Percentiles rank a stretch among this genome's conserved stretches.
Evolutionary conservation across 2,113 vertebrate genomes (phyloP).

Genomic region (Eulemur macaco): DNA sequence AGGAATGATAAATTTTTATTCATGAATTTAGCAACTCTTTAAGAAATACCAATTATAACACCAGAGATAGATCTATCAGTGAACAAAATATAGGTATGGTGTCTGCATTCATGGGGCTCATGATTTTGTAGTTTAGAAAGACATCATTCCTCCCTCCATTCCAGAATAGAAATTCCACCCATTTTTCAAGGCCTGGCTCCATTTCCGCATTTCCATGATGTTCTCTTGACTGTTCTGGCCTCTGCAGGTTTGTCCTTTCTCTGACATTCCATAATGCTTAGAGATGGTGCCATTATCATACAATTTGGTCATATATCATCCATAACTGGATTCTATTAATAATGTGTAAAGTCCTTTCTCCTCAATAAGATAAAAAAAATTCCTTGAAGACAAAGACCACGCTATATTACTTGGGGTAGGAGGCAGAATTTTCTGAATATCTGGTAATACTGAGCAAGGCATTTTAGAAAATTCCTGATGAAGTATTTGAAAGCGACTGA

Average conservation of each 20-base stretch:
- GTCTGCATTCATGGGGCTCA: neutral
- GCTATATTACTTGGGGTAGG: neutral
- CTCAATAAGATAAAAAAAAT: neutral
- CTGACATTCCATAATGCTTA: neutral
- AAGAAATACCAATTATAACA: neutral
- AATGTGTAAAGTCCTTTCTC: neutral
- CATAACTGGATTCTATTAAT: neutral
- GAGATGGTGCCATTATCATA: neutral
- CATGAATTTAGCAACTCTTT: neutral
- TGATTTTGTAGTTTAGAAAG: neutral
- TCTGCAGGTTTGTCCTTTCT: neutral
- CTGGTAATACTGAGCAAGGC: neutral
- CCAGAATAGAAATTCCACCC: neutral
- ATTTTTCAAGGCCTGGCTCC: neutral
- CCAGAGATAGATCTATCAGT: neutral
- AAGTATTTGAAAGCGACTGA: neutral
- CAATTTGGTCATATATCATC: neutral
- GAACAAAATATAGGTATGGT: neutral
- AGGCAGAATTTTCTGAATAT: neutral
- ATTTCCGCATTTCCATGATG: neutral
- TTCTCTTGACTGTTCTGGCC: neutral
- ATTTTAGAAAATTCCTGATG: neutral
- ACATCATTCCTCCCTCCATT: neutral
- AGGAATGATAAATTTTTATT: neutral
- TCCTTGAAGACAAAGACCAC: neutral